phyloP scores from a whole-genome alignment of 2,113 vertebrate species.

The Lynx canadensis region DNA sequence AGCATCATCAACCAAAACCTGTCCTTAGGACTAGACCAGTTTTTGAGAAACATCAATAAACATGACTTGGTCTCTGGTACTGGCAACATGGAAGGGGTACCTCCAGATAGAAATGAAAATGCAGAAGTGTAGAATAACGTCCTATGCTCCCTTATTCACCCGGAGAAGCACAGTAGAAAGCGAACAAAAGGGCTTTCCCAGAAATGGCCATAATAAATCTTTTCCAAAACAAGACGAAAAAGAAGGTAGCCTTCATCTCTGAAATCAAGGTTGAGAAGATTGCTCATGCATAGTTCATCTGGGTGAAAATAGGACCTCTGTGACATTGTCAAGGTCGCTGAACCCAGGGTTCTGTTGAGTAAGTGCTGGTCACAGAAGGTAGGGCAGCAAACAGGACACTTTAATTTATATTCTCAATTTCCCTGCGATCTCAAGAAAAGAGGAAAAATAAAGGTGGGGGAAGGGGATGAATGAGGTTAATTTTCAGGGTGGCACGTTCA shows the following conservation, averaged over 20 bases:
- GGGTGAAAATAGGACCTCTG: conserved; percentile 72
- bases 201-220: conserved; percentile 72
- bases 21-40: conserved; percentile 67
- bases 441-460: conserved; percentile 48
- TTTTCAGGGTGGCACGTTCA: conserved; percentile 59
- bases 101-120: conserved; percentile 16
- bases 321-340: conserved; percentile 74
- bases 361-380: conserved; percentile 66
- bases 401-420: conserved; percentile 79
- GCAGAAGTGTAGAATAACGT: neutral
- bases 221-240: conserved; percentile 59
- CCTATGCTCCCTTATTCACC: conserved; percentile 33
- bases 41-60: conserved; percentile 75
- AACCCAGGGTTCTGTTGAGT: conserved; percentile 56
- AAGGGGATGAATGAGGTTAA: conserved; percentile 67
- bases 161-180: conserved; percentile 52
- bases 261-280: conserved; percentile 75
- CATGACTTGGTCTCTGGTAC: conserved; percentile 57
- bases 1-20: conserved; percentile 77
- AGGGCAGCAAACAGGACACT: conserved; percentile 62
- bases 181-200: conserved; percentile 63
- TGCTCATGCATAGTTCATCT: conserved; percentile 65
- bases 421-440: conserved; percentile 63
- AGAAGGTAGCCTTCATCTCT: conserved; percentile 63
- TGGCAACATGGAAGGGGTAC: neutral